phyloP scores from a whole-genome alignment of 2,888 invertebrate genomes.

The Agriopis leucophaearia region DNA sequence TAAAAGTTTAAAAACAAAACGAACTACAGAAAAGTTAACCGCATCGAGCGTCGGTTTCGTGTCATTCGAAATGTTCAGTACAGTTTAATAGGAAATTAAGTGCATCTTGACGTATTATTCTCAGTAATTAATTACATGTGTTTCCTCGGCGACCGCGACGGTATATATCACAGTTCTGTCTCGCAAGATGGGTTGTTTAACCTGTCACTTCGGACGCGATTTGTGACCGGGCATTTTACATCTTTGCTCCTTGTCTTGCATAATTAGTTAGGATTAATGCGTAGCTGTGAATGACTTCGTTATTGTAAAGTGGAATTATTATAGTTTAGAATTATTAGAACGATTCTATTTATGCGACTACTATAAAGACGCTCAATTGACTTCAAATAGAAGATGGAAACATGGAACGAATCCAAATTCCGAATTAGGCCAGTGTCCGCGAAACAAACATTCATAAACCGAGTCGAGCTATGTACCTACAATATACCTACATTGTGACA shows the following conservation, averaged over 20 bases:
- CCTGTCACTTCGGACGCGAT: constrained; percentile 82
- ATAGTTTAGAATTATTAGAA: constrained; percentile 48
- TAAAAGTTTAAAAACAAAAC: constrained; percentile 8
- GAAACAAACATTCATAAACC: constrained; percentile 47
- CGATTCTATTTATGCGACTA: constrained; percentile 16
- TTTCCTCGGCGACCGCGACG: constrained; percentile 73
- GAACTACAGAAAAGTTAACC: not conserved
- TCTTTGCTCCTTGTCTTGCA: constrained; percentile 82
- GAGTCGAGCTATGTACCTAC: constrained; percentile 33
- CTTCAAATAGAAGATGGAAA: constrained; percentile 37
- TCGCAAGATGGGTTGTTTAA: constrained; percentile 81
- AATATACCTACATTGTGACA: constrained; percentile 36
- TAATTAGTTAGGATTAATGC: constrained; percentile 85
- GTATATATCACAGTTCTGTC: constrained; percentile 83
- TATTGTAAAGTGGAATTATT: constrained; percentile 66
- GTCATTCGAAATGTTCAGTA: constrained; percentile 65
- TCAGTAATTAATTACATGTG: constrained; percentile 80
- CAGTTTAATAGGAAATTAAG: constrained; percentile 82
- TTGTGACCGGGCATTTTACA: constrained; percentile 83
- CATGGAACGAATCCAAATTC: constrained; percentile 47
- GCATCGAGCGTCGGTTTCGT: constrained; percentile 53
- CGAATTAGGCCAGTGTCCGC: constrained; percentile 43
- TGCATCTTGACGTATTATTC: constrained; percentile 82
- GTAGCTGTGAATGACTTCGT: constrained; percentile 77
- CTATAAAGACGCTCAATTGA: constrained; percentile 26